Evolutionary conservation across 2,113 vertebrate species (phyloP).

Genomic region (Seriola rivoliana): DNA sequence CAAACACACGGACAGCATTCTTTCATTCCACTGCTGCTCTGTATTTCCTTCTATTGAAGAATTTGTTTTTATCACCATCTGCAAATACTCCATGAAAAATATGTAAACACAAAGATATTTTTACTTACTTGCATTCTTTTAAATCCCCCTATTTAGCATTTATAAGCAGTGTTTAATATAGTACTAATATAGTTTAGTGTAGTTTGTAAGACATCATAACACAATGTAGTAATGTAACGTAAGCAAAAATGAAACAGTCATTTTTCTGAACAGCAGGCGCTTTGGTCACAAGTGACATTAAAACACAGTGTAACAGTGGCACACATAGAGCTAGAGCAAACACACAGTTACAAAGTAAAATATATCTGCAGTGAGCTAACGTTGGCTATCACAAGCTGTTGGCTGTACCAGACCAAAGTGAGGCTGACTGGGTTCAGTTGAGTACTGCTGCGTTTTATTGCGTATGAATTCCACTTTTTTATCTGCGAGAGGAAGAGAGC

Average conservation of each 20-base stretch:
- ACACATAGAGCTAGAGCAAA: not conserved
- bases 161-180: not conserved
- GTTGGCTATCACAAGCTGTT: no score
- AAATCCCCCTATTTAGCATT: not conserved
- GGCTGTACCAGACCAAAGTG: no score
- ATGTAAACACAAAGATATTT: not conserved
- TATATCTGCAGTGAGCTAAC: not conserved
- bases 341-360: not conserved
- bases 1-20: not conserved
- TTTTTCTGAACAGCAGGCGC: no score
- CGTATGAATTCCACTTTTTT: no score
- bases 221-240: not conserved
- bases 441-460: no score
- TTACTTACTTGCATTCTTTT: not conserved
- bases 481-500: no score
- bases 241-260: not conserved
- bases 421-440: no score
- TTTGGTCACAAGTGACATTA: not conserved
- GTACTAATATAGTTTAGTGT: not conserved
- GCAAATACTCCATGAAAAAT: not conserved
- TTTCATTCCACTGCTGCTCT: conserved; percentile 13
- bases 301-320: not conserved
- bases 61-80: not conserved
- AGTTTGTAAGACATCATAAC: not conserved
- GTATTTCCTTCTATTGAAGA: not conserved